phyloP scores from a whole-genome alignment of 2,888 invertebrate species.

The Busseola fusca region DNA sequence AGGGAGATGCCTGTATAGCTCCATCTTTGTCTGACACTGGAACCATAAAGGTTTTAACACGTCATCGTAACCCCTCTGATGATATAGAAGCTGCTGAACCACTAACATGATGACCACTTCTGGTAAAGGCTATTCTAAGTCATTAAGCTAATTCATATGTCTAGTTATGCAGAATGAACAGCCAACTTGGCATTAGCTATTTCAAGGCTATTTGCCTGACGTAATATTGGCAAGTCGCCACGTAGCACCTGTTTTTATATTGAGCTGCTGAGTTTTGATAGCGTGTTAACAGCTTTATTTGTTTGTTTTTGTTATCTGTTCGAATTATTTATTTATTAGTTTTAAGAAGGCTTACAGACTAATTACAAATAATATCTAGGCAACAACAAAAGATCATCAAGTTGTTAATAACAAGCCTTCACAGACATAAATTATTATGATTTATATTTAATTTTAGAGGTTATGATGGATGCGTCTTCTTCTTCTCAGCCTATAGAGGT shows the following conservation, averaged over 20 bases:
- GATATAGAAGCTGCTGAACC: not conserved
- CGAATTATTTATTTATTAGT: not conserved
- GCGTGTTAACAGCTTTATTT: slow-evolving; percentile 35
- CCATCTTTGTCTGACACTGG: too few relatives aligned
- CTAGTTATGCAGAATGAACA: slow-evolving; percentile 1
- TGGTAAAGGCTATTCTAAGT: not conserved
- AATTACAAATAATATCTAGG: too few relatives aligned
- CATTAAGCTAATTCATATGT: not conserved
- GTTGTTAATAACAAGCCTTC: too few relatives aligned
- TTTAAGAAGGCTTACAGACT: too few relatives aligned
- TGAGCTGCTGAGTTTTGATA: slow-evolving; percentile 18
- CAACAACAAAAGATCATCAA: too few relatives aligned
- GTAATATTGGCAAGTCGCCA: slow-evolving; percentile 53
- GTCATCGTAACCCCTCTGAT: too few relatives aligned
- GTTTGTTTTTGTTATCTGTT: not conserved
- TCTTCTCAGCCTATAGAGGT: too few relatives aligned
- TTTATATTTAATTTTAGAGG: too few relatives aligned
- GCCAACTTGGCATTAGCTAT: slow-evolving; percentile 18
- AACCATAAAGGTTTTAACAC: too few relatives aligned
- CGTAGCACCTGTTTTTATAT: slow-evolving; percentile 24
- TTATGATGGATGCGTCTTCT: too few relatives aligned
- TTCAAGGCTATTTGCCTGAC: slow-evolving; percentile 4
- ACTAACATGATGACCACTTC: not conserved
- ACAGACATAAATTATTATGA: too few relatives aligned
- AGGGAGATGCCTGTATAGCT: too few relatives aligned